phyloP scores from a whole-genome alignment of 1,140 invertebrate genomes.

The Artemia franciscana region DNA sequence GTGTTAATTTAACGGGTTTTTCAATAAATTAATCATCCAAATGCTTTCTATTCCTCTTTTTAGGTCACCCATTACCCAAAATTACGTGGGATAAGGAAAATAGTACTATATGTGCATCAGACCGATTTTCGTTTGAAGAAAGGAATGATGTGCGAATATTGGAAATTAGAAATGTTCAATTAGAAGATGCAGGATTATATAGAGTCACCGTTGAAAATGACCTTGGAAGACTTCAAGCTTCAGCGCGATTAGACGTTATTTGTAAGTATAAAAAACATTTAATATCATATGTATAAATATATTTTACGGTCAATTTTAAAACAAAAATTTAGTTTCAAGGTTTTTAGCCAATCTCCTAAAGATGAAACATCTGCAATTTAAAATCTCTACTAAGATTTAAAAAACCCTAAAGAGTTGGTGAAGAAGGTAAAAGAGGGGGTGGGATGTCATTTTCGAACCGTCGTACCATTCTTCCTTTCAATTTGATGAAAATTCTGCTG shows the following conservation, averaged over 20 bases:
- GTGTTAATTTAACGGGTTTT: too few species aligned
- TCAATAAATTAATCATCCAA: neutral
- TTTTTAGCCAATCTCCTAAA: too few species aligned
- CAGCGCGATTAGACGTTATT: slow-evolving; percentile 53
- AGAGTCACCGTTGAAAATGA: slow-evolving; percentile 55
- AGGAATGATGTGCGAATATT: slow-evolving; percentile 47
- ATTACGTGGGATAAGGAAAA: slow-evolving; percentile 58
- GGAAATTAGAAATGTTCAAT: slow-evolving; percentile 46
- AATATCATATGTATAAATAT: neutral
- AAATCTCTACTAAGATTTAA: too few species aligned
- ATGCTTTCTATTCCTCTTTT: neutral
- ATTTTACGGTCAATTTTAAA: neutral
- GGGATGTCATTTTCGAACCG: too few species aligned
- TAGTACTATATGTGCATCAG: slow-evolving; percentile 25
- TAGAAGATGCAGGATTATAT: slow-evolving; percentile 55
- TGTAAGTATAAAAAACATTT: slow-evolving; percentile 20
- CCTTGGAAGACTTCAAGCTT: slow-evolving; percentile 49
- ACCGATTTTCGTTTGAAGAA: slow-evolving; percentile 41
- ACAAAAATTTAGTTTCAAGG: too few species aligned
- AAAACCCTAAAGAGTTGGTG: too few species aligned
- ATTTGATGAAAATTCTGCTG: too few species aligned
- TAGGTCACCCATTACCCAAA: slow-evolving; percentile 9
- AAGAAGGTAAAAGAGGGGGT: too few species aligned
- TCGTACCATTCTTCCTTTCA: too few species aligned
- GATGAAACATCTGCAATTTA: too few species aligned